A percentile compares a stretch with the other conserved stretches of the same genome.
Evolutionary conservation across 2,888 invertebrate genomes (phyloP).

Genomic region (Drosophila dives): DNA sequence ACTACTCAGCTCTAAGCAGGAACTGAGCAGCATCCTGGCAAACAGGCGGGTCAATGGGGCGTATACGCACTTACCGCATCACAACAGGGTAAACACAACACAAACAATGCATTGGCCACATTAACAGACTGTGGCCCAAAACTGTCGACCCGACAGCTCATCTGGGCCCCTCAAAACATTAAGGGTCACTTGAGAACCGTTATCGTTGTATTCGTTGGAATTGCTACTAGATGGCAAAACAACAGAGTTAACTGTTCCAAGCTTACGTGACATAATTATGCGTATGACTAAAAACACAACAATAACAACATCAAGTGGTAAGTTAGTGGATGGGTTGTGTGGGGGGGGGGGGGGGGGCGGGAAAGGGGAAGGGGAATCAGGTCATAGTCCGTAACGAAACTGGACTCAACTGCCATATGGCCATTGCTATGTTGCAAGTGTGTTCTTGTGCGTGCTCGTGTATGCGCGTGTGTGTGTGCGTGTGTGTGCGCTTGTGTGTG

Average conservation of each 20-base stretch:
- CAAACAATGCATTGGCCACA: conserved; percentile 67
- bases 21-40: conserved; percentile 9
- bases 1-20: conserved; percentile 7
- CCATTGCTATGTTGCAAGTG: conserved; percentile 31
- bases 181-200: conserved; percentile 54
- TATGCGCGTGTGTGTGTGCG: conserved; percentile 20
- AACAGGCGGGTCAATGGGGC: conserved; percentile 52
- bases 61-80: conserved; percentile 60
- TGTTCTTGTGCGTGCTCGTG: conserved; percentile 25
- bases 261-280: conserved; percentile 81
- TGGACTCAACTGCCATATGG: conserved; percentile 65
- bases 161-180: conserved; percentile 51
- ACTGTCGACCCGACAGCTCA: conserved; percentile 52
- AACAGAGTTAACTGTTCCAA: conserved; percentile 79
- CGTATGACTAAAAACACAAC: conserved; percentile 75
- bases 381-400: conserved; percentile 24
- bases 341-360: neutral
- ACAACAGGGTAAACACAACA: conserved; percentile 16
- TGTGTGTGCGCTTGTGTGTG: conserved; percentile 21
- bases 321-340: neutral
- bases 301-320: conserved; percentile 5
- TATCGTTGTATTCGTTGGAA: conserved; percentile 47
- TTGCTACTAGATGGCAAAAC: conserved; percentile 80
- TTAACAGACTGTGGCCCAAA: conserved; percentile 60
- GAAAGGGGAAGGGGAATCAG: neutral